These are phyloP conservation scores for Malurus leucopterus DNA, from an alignment of 2,797 vertebrate species.

Conservation along the genomic window DNA sequence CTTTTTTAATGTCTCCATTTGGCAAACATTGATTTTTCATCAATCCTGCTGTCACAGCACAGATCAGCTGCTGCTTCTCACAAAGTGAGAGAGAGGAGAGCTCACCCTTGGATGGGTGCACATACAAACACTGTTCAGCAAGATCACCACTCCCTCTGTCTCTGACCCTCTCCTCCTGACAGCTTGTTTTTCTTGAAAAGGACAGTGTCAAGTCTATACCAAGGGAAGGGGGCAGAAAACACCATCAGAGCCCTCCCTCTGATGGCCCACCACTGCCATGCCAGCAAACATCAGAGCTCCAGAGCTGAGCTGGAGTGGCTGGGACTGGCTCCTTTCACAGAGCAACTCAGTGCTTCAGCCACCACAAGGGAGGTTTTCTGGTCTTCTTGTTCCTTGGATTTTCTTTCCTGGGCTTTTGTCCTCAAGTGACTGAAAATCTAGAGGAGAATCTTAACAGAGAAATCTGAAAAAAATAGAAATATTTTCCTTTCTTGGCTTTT, in stretches of 20 bases:
- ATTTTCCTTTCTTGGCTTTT: background rate
- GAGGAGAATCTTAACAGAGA: background rate
- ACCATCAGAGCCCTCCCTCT: background rate
- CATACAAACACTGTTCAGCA: background rate
- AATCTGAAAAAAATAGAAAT: background rate
- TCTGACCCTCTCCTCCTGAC: background rate
- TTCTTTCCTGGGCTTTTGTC: background rate
- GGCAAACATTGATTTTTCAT: constrained; percentile 20
- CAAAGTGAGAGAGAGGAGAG: background rate
- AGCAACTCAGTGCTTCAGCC: background rate
- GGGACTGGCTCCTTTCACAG: background rate
- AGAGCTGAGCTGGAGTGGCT: background rate
- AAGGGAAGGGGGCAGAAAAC: background rate
- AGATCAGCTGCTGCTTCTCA: background rate
- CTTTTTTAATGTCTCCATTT: background rate
- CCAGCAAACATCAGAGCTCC: background rate
- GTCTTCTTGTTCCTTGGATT: background rate
- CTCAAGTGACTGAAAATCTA: background rate
- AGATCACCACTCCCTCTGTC: background rate
- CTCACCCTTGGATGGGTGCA: background rate
- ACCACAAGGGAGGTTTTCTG: background rate
- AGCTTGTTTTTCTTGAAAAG: background rate
- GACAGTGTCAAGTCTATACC: background rate
- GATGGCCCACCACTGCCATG: background rate
- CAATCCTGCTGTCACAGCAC: background rate